These are phyloP conservation scores for Mionectes olivaceus DNA, from an alignment of 2,797 vertebrate species.

Conservation along the genomic window DNA sequence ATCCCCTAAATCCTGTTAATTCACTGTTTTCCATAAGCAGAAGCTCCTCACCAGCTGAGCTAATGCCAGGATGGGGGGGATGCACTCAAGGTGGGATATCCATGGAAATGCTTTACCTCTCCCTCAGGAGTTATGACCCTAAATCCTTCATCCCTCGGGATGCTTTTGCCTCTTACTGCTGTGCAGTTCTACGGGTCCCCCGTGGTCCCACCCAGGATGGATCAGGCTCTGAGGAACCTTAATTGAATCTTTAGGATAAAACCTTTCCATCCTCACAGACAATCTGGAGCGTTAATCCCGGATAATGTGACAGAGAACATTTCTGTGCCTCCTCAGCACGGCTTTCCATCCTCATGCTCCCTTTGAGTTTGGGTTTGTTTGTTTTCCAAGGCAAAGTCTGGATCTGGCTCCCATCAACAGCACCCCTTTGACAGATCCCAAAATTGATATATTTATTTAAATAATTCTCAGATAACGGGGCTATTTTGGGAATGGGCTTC, in stretches of 20 bases:
- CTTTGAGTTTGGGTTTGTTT: neutral
- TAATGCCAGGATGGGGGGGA: neutral
- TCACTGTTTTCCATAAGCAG: neutral
- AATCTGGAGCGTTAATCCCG: neutral
- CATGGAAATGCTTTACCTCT: neutral
- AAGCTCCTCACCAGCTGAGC: rapidly evolving
- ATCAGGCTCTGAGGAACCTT: neutral
- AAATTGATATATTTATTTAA: neutral
- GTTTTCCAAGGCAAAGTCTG: neutral
- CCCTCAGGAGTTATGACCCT: neutral
- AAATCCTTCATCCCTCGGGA: no score
- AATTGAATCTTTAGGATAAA: slow-evolving; percentile 28
- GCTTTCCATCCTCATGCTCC: neutral
- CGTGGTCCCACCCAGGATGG: neutral
- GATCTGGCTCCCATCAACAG: neutral
- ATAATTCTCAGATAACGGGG: neutral
- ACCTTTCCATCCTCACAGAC: neutral
- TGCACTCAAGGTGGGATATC: neutral
- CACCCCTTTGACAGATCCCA: neutral
- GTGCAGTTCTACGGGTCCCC: neutral
- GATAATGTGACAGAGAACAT: neutral
- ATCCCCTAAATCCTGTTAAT: neutral
- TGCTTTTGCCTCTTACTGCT: no score
- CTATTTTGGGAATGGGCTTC: rapidly evolving
- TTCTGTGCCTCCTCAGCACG: neutral